Evolutionary conservation across 2,797 vertebrate species (phyloP), one percentile per base, ranked within the genome.

Genomic region (Helicolenus hilgendorfi): DNA sequence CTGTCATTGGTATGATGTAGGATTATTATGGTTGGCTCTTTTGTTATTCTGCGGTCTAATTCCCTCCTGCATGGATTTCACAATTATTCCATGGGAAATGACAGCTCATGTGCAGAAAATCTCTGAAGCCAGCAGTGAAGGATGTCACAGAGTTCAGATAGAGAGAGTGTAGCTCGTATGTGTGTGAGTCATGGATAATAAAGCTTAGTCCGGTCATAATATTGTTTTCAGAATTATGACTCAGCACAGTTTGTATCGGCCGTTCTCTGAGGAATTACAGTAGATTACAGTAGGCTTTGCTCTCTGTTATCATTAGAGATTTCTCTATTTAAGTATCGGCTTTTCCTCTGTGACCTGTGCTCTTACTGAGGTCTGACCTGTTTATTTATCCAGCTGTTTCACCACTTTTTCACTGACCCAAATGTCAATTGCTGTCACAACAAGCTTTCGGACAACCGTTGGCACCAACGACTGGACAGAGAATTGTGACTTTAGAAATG

Each of bases 221-320:
- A 64, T 85, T 65, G 79, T 68, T 84, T 68, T 35, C 55, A 49
- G 73, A 89, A 56, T 71, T 78, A 73, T 91, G 88, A 86, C 55
- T 82, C 82, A 53, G 33, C 85, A 87, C 35, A 68, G 68, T 63
- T 62, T 15, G 0, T 26, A 56, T 18, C 56, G 26, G 31, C 18
- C n/a, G 24, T 59, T 73, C 58, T 79, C 56, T 41, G 13, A 20
- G 58, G 68, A 67, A 63, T 84, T 79, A 68, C 33, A 72, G 45
- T 15, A 77, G 74, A 92, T 81, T 89, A 81, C 35, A 69, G 55
- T 49, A 18, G n/a, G 80, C 33, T 81, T 85, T 82, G 31, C 74
- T 75, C 38, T 74, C n/a, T 36, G 68, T 72, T 79, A 45, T 74
- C 55, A 49, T 85, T 29, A 24, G 8, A 65, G n/a, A 65, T 72